phyloP scores from a whole-genome alignment of 2,888 invertebrate genomes.

The Caenorhabditis uteleia region DNA sequence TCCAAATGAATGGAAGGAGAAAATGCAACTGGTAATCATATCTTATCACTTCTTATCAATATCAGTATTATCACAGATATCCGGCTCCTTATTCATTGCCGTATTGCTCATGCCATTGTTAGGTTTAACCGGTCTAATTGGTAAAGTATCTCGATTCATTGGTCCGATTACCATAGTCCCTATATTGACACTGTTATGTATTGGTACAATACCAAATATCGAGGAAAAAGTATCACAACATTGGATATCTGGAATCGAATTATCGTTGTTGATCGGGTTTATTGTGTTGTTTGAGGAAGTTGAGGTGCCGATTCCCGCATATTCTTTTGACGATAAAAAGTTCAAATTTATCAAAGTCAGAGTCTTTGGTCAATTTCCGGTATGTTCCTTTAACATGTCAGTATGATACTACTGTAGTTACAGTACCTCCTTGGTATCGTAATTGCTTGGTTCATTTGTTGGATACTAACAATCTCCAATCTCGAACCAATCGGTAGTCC shows the following conservation, averaged over 20 bases:
- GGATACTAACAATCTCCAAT: slow-evolving; percentile 49
- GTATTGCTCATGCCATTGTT: slow-evolving; percentile 59
- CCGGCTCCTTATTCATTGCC: slow-evolving; percentile 57
- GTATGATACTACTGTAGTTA: slow-evolving; percentile 8
- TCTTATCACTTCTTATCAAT: neutral
- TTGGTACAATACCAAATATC: slow-evolving; percentile 55
- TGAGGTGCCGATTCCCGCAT: slow-evolving; percentile 55
- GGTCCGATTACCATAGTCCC: slow-evolving; percentile 66
- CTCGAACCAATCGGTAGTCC: slow-evolving; percentile 44
- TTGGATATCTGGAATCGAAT: slow-evolving; percentile 61
- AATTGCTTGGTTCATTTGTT: slow-evolving; percentile 56
- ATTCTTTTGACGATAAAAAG: slow-evolving; percentile 20
- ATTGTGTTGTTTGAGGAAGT: slow-evolving; percentile 55
- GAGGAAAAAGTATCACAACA: slow-evolving; percentile 55
- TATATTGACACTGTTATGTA: slow-evolving; percentile 52
- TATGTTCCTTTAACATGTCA: slow-evolving; percentile 25
- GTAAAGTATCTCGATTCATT: slow-evolving; percentile 46
- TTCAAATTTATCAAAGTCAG: slow-evolving; percentile 32
- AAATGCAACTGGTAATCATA: slow-evolving; percentile 15
- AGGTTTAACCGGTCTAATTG: slow-evolving; percentile 58
- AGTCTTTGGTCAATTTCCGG: slow-evolving; percentile 62
- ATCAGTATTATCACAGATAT: slow-evolving; percentile 45
- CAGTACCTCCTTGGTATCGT: slow-evolving; percentile 58
- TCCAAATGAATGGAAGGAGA: slow-evolving; percentile 12
- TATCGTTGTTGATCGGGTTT: slow-evolving; percentile 47